These are phyloP conservation scores for Pleuronectes platessa DNA, from an alignment of 2,113 vertebrate species.

Conservation along the genomic window DNA sequence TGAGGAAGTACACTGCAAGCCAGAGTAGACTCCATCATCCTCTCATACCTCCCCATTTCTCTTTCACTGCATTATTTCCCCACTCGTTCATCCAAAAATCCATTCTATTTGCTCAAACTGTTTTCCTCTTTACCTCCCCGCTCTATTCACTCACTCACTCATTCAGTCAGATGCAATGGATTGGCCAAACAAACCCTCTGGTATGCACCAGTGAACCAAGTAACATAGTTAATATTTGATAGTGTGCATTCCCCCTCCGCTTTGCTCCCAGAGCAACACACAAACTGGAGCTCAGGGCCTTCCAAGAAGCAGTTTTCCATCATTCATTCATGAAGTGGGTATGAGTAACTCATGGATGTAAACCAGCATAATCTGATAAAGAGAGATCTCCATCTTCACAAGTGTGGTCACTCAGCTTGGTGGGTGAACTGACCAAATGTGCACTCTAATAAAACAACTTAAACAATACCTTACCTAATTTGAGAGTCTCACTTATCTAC, in stretches of 20 bases:
- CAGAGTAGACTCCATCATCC: neutral
- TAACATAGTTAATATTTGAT: slow-evolving; percentile 50
- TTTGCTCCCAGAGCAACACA: slow-evolving; percentile 14
- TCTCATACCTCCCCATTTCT: slow-evolving; percentile 2
- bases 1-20: neutral
- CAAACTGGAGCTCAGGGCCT: neutral
- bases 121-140: slow-evolving; percentile 10
- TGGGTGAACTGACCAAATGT: too few relatives aligned
- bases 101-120: neutral
- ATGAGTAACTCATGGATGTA: slow-evolving; percentile 3
- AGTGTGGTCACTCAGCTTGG: too few relatives aligned
- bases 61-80: neutral
- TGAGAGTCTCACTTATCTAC: too few relatives aligned
- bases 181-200: slow-evolving; percentile 42
- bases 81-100: neutral
- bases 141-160: neutral
- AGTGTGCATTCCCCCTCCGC: slow-evolving; percentile 4
- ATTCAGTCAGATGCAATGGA: slow-evolving; percentile 32
- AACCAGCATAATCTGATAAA: slow-evolving; percentile 6
- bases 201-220: slow-evolving; percentile 15
- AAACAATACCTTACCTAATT: too few relatives aligned
- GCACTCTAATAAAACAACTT: neutral
- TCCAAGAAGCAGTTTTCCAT: slow-evolving; percentile 6
- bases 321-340: slow-evolving; percentile 29
- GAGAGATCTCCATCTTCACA: neutral